phyloP scores from a whole-genome alignment of 1,140 invertebrate genomes.

The Drosophila bifasciata region DNA sequence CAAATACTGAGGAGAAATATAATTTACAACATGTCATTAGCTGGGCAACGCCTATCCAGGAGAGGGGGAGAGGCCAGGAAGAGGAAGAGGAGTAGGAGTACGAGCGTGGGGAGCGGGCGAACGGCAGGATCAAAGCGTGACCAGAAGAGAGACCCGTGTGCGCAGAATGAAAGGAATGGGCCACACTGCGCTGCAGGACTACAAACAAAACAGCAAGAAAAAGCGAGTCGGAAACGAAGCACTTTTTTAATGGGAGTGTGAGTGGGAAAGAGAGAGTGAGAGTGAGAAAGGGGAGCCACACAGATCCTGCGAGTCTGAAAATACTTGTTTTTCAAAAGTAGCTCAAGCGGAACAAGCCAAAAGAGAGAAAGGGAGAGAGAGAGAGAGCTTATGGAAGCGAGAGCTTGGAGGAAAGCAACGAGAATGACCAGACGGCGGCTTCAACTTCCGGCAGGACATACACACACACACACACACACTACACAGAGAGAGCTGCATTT shows the following conservation, averaged over 20 bases:
- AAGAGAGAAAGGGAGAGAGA: slow-evolving; percentile 3
- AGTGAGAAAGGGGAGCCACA: slow-evolving; percentile 12
- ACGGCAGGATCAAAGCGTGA: slow-evolving; percentile 79
- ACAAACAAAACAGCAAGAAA: slow-evolving; percentile 15
- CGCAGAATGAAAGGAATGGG: slow-evolving; percentile 28
- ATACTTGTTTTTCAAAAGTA: slow-evolving; percentile 71
- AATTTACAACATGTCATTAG: slow-evolving; percentile 82
- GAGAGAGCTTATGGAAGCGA: slow-evolving; percentile 33
- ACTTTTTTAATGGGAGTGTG: slow-evolving; percentile 32
- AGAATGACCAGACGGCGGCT: slow-evolving; percentile 75
- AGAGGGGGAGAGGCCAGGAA: background rate
- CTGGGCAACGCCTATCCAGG: slow-evolving; percentile 65
- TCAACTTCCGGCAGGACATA: slow-evolving; percentile 79
- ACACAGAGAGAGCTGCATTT: slow-evolving; percentile 29
- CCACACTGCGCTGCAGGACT: slow-evolving; percentile 40
- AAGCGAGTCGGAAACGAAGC: slow-evolving; percentile 43
- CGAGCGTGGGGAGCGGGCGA: slow-evolving; percentile 8
- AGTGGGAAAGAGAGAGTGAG: background rate
- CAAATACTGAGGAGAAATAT: slow-evolving; percentile 47
- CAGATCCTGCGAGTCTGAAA: slow-evolving; percentile 56
- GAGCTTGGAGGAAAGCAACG: slow-evolving; percentile 68
- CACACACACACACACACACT: slow-evolving; percentile 37
- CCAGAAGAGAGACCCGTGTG: slow-evolving; percentile 25
- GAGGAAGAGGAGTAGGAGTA: slow-evolving; percentile 7
- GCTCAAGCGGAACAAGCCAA: slow-evolving; percentile 48